A percentile compares a stretch with the other conserved stretches of the same genome.
These are phyloP conservation scores for Agapostemon virescens DNA, from an alignment of 2,888 invertebrate genomes.

Conservation along the genomic window DNA sequence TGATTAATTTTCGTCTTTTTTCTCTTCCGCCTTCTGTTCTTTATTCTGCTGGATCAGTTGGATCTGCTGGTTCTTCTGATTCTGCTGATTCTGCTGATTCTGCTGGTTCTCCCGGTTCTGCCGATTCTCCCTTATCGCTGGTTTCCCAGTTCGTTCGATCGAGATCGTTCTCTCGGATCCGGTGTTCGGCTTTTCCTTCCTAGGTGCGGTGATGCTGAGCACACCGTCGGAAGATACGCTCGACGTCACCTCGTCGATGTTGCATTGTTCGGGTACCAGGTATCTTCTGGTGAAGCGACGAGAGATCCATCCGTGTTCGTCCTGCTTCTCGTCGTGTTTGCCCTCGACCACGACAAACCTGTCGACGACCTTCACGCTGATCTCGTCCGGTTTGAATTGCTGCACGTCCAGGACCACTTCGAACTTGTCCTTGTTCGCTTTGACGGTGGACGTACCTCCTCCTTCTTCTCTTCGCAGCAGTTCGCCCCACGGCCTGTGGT, in stretches of 20 bases:
- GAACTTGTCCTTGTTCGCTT: slow-evolving; percentile 86
- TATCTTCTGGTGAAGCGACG: slow-evolving; percentile 81
- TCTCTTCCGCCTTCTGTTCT: slow-evolving; percentile 42
- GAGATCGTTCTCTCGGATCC: slow-evolving; percentile 68
- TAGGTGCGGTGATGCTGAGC: slow-evolving; percentile 88
- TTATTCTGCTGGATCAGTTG: slow-evolving; percentile 41
- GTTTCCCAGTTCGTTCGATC: slow-evolving; percentile 74
- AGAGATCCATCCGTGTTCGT: slow-evolving; percentile 85
- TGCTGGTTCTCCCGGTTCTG: neutral
- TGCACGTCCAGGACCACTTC: slow-evolving; percentile 89
- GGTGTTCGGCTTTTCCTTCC: slow-evolving; percentile 78
- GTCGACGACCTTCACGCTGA: slow-evolving; percentile 87
- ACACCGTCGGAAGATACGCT: slow-evolving; percentile 92
- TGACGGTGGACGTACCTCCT: slow-evolving; percentile 85
- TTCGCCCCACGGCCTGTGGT: slow-evolving; percentile 88
- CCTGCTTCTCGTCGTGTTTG: slow-evolving; percentile 91
- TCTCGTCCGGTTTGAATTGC: slow-evolving; percentile 88
- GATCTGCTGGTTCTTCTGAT: no score
- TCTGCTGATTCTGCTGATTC: no score
- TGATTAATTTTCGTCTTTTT: slow-evolving; percentile 2
- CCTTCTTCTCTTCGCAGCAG: slow-evolving; percentile 84
- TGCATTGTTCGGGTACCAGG: slow-evolving; percentile 81
- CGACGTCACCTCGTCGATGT: slow-evolving; percentile 88
- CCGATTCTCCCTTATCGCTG: slow-evolving; percentile 63
- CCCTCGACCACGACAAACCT: slow-evolving; percentile 87